These are phyloP conservation scores for Drosophila tani DNA, from an alignment of 1,140 invertebrate species.

Conservation along the genomic window DNA sequence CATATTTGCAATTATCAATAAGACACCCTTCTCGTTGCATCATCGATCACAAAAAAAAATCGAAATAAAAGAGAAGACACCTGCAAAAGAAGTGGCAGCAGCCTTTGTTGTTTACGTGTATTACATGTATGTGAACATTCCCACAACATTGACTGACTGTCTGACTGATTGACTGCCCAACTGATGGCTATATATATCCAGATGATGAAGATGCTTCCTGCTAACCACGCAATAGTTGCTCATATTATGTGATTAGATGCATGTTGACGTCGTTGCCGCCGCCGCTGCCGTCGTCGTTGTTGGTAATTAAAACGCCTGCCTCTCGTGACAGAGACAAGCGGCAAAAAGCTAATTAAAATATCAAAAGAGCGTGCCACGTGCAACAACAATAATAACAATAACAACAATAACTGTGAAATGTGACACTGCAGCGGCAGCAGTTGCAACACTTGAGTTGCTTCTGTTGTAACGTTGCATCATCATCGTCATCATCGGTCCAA, in stretches of 20 bases:
- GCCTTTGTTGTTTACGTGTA: neutral
- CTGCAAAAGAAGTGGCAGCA: constrained; percentile 8
- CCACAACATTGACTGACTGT: constrained; percentile 56
- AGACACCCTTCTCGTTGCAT: neutral
- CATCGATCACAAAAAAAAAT: neutral
- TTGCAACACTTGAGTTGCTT: constrained; percentile 63
- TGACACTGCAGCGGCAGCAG: constrained; percentile 61
- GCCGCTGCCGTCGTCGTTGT: constrained; percentile 18
- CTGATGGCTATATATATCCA: constrained; percentile 17
- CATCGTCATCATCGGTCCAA: constrained; percentile 6
- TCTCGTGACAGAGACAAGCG: constrained; percentile 66
- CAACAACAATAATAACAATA: constrained; percentile 45
- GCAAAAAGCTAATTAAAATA: constrained; percentile 63
- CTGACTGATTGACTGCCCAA: constrained; percentile 30
- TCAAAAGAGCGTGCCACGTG: constrained; percentile 63
- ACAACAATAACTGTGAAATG: constrained; percentile 72
- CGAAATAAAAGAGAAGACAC: constrained; percentile 13
- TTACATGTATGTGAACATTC: constrained; percentile 56
- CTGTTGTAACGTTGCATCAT: constrained; percentile 50
- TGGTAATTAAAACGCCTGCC: constrained; percentile 64
- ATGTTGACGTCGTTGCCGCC: constrained; percentile 45
- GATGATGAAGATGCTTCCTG: constrained; percentile 34
- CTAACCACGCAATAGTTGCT: constrained; percentile 42
- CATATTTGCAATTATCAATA: constrained; percentile 5
- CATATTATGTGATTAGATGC: constrained; percentile 37